Base-by-base conservation (phyloP, 92 coral and sea anemone genomes). In the Phenganax subtilis region DNA sequence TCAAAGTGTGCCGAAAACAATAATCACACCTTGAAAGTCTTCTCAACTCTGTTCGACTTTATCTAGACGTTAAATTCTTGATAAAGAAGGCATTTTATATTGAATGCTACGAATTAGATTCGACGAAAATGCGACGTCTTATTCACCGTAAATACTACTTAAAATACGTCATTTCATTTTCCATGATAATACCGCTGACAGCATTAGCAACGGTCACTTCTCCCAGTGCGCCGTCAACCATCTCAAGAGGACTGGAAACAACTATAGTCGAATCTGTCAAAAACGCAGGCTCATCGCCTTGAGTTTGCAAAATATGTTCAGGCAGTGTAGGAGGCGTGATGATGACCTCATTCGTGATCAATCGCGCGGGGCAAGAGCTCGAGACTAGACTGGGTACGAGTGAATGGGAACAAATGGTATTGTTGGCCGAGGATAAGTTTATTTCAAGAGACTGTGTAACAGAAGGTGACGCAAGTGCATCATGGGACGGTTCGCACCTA, bases 321-420 rank as follows among this genome's bases (percentile, higher is more conserved):
- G 98, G 98, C 37, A 94, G 87, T n/a, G 85, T 90, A 31, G 92
- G 96, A 66, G 90, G 93, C 1, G 97, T 88, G 31, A 90, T 91
- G 71, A 92, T 75, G 9, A 87, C 98, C 57, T 90, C 91, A 28
- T 77, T 84, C 52, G 87, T 53, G 30, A 69, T 75, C 54, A 68
- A 84, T 55, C 65, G 70, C 3, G 82, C 76, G 57, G 88, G 77
- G 68, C 29, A 78, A 81, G 52, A 67, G 76, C 75, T 47, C 59
- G 54, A 75, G 64, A 74, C 81, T 78, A 80, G 76, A 77, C 77
- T 81, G 55, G 65, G 83, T 77, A 81, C 83, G 78, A 69, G 60
- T n/a, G 73, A 54, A 63, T 63, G 83, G 12, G 83, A 63, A 52
- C 65, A 79, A 7, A 79, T 79, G 12, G 60, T 12, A 55, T 63